These are phyloP conservation scores for Gopherus evgoodei DNA, from an alignment of 2,113 vertebrate genomes.

Conservation along the genomic window DNA sequence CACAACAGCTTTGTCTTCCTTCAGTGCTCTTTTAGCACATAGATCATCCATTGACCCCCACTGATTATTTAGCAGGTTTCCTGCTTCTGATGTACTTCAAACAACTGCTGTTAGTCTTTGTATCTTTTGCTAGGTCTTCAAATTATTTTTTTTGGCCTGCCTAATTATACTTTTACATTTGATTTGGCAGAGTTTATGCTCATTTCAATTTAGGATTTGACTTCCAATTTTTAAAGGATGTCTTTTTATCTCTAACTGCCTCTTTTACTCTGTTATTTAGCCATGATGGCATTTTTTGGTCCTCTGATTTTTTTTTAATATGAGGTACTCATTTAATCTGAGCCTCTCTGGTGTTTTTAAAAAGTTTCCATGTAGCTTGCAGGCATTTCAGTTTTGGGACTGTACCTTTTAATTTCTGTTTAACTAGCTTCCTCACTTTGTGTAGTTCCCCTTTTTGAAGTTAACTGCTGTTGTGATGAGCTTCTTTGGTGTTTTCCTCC, in stretches of 20 bases:
- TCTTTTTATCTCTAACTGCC: background rate
- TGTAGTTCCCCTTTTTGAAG: background rate
- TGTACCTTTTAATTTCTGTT: background rate
- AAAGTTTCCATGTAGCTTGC: background rate
- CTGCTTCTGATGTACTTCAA: background rate
- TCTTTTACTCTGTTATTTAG: background rate
- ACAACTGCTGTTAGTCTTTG: background rate
- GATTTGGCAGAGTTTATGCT: background rate
- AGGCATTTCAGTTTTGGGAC: too few relatives aligned
- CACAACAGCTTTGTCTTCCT: background rate
- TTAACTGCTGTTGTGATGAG: background rate
- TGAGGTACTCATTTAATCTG: background rate
- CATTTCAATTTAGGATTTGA: background rate
- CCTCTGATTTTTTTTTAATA: background rate
- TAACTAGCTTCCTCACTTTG: too few relatives aligned
- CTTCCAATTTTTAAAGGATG: background rate
- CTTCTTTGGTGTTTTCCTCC: background rate
- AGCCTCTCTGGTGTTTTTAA: background rate
- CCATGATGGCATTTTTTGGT: background rate
- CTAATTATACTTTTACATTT: background rate
- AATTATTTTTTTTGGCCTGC: background rate
- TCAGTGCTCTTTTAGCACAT: background rate
- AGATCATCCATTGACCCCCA: background rate
- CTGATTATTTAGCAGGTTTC: background rate
- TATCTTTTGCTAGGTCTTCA: background rate